Evolutionary conservation across 2,888 invertebrate genomes (phyloP), one percentile per base, ranked within the genome.

Genomic region (Eumacrocentrus americanus): DNA sequence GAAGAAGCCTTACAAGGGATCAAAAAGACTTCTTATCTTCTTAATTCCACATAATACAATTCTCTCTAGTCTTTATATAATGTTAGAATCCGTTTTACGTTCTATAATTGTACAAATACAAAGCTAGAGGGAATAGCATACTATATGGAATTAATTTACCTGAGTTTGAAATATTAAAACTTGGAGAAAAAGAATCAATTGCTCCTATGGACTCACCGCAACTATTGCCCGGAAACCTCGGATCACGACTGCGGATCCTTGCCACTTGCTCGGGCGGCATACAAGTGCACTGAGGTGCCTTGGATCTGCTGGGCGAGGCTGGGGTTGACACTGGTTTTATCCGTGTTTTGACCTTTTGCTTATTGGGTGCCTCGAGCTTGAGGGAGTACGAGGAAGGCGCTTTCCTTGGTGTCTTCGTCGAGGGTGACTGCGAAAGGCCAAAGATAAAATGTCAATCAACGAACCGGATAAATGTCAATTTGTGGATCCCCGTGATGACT

Each of bases 401-500:
- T 87, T 97, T 97, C 83, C 96, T 90, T 82, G 95, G 94, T 87
- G 95, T 95, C 88, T 95, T 95, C 89, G 95, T 96, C 84, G 95
- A 93, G 82, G 95, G 95, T 85, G 94, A 95, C 96, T 96, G 91
- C n/a, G 50, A 55, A 60, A 60, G 54, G 54, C 44, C 60, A 60
- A 60, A 60, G 54, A 60, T 60, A 60, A 60, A 60, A 60, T 60
- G 55, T 55, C 55, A 60, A 60, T 56, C 14, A 25, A 42, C 42
- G 50, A 23, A 48, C 44, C 51, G 11, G 25, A 54, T 48, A 40
- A 38, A 54, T 20, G 38, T 40, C 22, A 23, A 23, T 14, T 40
- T 14, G 29, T 48, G 3, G 16, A 16, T 16, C 7, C 11, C 5
- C 7, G 29, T 48, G 20, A 23, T 18, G n/a, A n/a, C n/a, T n/a